These are phyloP conservation scores for Marronus borbonicus DNA, from an alignment of 2,888 invertebrate genomes.

Conservation along the genomic window DNA sequence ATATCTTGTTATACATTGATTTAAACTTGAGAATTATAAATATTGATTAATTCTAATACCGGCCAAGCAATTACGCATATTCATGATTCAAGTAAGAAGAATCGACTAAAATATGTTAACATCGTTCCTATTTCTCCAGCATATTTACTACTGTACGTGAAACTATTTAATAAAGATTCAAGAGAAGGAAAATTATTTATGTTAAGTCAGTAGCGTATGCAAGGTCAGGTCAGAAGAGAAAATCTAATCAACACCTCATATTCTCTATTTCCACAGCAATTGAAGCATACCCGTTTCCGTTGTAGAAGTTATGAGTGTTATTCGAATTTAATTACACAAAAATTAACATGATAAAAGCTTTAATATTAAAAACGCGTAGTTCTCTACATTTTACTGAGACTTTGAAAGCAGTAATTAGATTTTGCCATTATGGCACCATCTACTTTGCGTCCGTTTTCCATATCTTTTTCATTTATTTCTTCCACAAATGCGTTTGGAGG, in stretches of 20 bases:
- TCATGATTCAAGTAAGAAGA: too few species aligned
- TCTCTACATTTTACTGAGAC: conserved; percentile 4
- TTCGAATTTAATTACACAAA: conserved; percentile 11
- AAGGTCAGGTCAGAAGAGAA: neutral
- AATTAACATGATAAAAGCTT: conserved; percentile 12
- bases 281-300: neutral
- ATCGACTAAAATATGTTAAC: neutral
- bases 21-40: too few species aligned
- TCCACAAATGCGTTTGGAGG: too few species aligned
- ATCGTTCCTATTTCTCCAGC: neutral
- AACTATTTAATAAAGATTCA: neutral
- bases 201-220: neutral
- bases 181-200: conserved; percentile 2
- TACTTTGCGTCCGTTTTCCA: neutral
- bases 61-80: neutral
- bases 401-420: neutral
- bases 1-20: too few species aligned
- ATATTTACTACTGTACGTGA: conserved; percentile 1
- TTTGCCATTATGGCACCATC: conserved; percentile 12
- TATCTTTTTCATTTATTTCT: too few species aligned
- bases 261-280: conserved; percentile 4
- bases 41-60: too few species aligned
- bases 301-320: neutral
- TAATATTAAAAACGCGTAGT: conserved; percentile 2
- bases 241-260: neutral